Evolutionary conservation across 2,797 vertebrate genomes (phyloP), one percentile per base, ranked within the genome.

Genomic region (Sylvia borin): DNA sequence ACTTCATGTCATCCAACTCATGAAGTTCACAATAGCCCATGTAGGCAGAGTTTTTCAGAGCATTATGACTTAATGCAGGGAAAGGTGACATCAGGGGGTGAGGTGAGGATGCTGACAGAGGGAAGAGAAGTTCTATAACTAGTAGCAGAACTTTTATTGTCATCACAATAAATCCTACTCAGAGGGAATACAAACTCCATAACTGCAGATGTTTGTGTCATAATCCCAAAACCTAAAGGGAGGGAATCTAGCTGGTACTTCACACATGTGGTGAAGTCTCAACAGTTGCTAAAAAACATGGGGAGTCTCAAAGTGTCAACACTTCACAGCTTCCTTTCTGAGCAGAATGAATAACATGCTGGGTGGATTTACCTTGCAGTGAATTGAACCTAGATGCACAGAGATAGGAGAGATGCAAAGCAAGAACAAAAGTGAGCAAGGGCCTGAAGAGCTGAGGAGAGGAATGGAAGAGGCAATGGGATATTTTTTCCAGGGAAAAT

Each of bases 371-470:
- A 70, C n/a, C 42, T 93, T 61, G 6, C 51, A 65, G 21, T 26
- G 55, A 66, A 43, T 36, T 36, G 21, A 40, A 47, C 0, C 0
- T 50, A 29, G 72, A 31, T 19, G 15, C 7, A 27, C 22, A 58
- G 40, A 68, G 43, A 48, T 0, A n/a, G 13, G n/a, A 50, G 13
- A 66, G 6, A 50, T 11, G 16, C 83, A 65, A 72, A 87, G 10
- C 43, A 74, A 62, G n/a, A 85, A 31, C 5, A 21, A 50, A 80
- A 67, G 5, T 0, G 1, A 83, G 7, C 1, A 2, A 81, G 26
- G 26, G 13, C 10, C 15, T 45, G 50, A 42, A 88, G 40, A 42
- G 27, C 11, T n/a, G 55, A 81, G 58, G 18, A 76, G 68, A 51
- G 74, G 43, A 57, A 50, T 5, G 25, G 29, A 74, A 70, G 36